phyloP scores from a whole-genome alignment of 2,888 invertebrate species.

The Heliconius hortense region DNA sequence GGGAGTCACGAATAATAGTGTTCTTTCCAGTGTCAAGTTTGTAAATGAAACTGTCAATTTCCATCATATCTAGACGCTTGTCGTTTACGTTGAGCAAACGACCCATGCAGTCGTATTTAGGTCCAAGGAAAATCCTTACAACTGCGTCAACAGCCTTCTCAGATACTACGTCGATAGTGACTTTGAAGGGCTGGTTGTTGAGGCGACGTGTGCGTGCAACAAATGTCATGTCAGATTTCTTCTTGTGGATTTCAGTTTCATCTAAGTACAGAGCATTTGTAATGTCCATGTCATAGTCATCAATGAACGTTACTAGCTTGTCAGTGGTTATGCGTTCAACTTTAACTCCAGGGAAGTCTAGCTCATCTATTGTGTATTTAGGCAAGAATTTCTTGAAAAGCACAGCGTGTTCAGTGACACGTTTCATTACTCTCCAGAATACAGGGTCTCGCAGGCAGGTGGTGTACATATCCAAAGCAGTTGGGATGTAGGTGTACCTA shows the following conservation, averaged over 20 bases:
- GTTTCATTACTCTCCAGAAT: constrained; percentile 86
- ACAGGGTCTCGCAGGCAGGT: constrained; percentile 87
- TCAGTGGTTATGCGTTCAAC: constrained; percentile 84
- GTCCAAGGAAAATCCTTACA: constrained; percentile 86
- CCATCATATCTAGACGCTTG: constrained; percentile 72
- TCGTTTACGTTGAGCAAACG: constrained; percentile 77
- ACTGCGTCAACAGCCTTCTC: constrained; percentile 82
- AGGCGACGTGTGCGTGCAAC: constrained; percentile 84
- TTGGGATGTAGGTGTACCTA: constrained; percentile 79
- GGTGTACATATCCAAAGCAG: constrained; percentile 83
- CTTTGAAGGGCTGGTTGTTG: constrained; percentile 85
- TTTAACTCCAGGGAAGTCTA: constrained; percentile 84
- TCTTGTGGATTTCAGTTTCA: constrained; percentile 72
- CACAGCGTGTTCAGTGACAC: constrained; percentile 78
- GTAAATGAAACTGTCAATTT: constrained; percentile 80
- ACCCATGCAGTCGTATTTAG: constrained; percentile 86
- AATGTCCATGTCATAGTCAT: constrained; percentile 85
- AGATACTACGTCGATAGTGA: constrained; percentile 80
- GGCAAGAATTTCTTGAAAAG: constrained; percentile 83
- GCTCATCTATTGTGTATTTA: constrained; percentile 83
- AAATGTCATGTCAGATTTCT: constrained; percentile 71
- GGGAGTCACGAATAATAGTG: constrained; percentile 85
- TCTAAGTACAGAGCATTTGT: constrained; percentile 83
- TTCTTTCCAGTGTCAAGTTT: constrained; percentile 85
- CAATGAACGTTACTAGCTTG: constrained; percentile 86